Conservation (phyloP, 2,888 invertebrate genomes). For the Lissonota sp. region DNA sequence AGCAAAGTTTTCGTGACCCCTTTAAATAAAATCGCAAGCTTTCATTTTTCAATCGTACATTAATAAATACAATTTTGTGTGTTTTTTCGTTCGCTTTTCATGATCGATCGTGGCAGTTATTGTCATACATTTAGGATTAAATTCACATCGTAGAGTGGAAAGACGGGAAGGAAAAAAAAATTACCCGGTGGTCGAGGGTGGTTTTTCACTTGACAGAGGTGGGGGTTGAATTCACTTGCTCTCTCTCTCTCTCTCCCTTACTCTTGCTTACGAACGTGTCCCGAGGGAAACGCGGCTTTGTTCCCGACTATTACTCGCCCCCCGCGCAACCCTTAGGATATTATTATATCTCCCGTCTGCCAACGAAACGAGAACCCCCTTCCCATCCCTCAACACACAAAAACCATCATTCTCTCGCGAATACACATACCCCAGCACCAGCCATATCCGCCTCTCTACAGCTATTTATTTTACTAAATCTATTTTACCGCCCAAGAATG, state of each 20-base stretch:
- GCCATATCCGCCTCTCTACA: constrained; percentile 34
- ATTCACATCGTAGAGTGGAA: constrained; percentile 74
- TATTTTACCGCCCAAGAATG: constrained; percentile 72
- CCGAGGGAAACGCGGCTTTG: constrained; percentile 76
- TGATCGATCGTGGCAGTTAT: constrained; percentile 70
- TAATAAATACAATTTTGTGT: too few relatives aligned
- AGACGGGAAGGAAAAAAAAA: constrained; percentile 51
- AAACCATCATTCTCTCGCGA: constrained; percentile 57
- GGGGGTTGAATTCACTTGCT: constrained; percentile 31
- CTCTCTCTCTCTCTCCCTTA: constrained; percentile 26
- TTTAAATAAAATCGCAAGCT: too few relatives aligned
- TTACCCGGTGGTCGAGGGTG: constrained; percentile 52
- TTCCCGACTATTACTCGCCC: constrained; percentile 83
- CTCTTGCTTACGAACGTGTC: constrained; percentile 55
- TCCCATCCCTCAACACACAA: constrained; percentile 58
- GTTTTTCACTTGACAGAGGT: constrained; percentile 42
- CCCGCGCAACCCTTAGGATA: constrained; percentile 82
- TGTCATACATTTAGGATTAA: constrained; percentile 81
- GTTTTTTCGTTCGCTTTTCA: constrained; percentile 8
- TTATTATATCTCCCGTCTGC: constrained; percentile 83
- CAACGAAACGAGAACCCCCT: constrained; percentile 58
- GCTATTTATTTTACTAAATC: constrained; percentile 83
- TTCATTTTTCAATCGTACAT: too few relatives aligned
- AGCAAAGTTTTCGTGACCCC: too few relatives aligned
- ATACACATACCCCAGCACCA: constrained; percentile 49